Evolutionary conservation across 1,140 invertebrate species (phyloP), one percentile per base, ranked within the genome.

Genomic region (Macrosteles quadrilineatus): DNA sequence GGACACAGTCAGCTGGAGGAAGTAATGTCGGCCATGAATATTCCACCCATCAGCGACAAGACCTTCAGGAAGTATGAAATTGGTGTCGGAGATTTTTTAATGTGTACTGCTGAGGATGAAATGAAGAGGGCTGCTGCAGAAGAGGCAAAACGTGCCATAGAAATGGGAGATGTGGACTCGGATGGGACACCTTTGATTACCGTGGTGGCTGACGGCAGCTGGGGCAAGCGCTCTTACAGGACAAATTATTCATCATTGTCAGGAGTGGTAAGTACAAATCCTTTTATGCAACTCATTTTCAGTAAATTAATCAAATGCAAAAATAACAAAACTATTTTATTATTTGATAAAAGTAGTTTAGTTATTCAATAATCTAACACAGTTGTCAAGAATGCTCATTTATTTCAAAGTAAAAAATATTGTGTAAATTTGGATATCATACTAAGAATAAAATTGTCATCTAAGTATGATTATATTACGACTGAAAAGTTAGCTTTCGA

Each of bases 181-280:
- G 74, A 79, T 25, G 79, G 78, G 9, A 62, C 57, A 43, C 78
- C 79, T 4, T 71, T 74, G 32, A 76, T 82, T 25, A 74, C 74
- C 19, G 79, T 80, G 19, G 72, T 77, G 45, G 73, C 72, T 30
- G 80, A 81, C 67, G 79, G 77, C 12, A 65, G 53, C 47, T 80
- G 76, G 77, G 47, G 68, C 11, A 79, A 81, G 70, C 64, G 78
- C 64, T 79, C 75, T 2, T 80, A 78, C 63, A 69, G 71, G n/a
- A 75, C 63, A 19, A 77, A 75, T 43, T 76, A 78, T 67, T 72
- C 75, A 71, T 73, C 78, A n/a, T 21, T 77, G 19, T 81, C 78
- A 43, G 76, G 77, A 14, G 73, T 71, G 45, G 62, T 70, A 67
- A 71, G 63, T 71, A 50, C 3, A 4, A 11, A 4, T 50, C n/a